A percentile compares a stretch with the other conserved stretches of the same genome.
These are phyloP conservation scores for Nephrotoma flavescens DNA, from an alignment of 2,888 invertebrate species.

Conservation along the genomic window DNA sequence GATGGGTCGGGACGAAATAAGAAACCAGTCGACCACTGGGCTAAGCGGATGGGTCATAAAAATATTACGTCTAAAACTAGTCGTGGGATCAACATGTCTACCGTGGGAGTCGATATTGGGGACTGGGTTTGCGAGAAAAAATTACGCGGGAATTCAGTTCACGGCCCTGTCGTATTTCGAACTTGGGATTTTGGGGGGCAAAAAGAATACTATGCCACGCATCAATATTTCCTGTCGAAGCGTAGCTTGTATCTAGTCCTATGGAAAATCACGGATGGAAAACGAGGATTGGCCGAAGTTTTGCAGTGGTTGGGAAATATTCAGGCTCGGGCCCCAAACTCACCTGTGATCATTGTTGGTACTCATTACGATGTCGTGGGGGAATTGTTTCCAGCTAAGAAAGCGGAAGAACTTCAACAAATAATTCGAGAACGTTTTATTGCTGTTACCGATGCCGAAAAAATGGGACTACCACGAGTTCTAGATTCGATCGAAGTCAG, in stretches of 20 bases:
- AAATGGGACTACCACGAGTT: constrained; percentile 85
- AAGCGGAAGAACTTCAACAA: constrained; percentile 67
- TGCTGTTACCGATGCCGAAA: constrained; percentile 89
- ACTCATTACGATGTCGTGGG: constrained; percentile 83
- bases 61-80: constrained; percentile 59
- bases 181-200: constrained; percentile 99
- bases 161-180: constrained; percentile 76
- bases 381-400: constrained; percentile 28
- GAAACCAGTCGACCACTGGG: constrained; percentile 63
- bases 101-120: constrained; percentile 95
- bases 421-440: constrained; percentile 78
- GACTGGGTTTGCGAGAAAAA: constrained; percentile 88
- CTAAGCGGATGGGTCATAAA: constrained; percentile 87
- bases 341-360: constrained; percentile 90
- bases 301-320: constrained; percentile 94
- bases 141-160: constrained; percentile 52
- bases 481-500: constrained; percentile 86
- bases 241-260: constrained; percentile 89
- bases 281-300: constrained; percentile 77
- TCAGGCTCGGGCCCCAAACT: constrained; percentile 86
- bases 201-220: constrained; percentile 94
- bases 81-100: constrained; percentile 74
- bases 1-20: constrained; percentile 61
- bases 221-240: constrained; percentile 94
- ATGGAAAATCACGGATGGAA: constrained; percentile 88